phyloP scores from a whole-genome alignment of 1,140 invertebrate species.

The Paramacrobiotus metropolitanus region DNA sequence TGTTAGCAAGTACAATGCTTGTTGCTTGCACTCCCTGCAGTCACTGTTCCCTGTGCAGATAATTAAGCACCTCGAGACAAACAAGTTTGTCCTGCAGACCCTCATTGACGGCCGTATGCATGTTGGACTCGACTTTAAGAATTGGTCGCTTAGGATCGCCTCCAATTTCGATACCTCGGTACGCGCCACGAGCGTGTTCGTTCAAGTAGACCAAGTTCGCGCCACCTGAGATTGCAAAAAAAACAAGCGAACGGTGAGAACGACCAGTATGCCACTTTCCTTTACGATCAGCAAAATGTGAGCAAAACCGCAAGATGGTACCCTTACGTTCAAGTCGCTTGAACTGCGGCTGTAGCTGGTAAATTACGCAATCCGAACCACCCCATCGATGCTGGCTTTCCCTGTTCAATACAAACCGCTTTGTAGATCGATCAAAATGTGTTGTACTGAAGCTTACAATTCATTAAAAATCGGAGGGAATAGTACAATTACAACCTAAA shows the following conservation, averaged over 20 bases:
- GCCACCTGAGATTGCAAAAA: background rate
- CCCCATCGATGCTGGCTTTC: background rate
- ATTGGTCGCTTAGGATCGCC: background rate
- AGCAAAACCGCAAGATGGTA: background rate
- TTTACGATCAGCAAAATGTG: background rate
- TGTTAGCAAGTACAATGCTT: no score
- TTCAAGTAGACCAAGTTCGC: conserved; percentile 2
- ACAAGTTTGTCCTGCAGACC: background rate
- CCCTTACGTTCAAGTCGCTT: background rate
- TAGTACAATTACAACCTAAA: no score
- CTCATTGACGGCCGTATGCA: background rate
- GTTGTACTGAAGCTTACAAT: no score
- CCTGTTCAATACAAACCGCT: background rate
- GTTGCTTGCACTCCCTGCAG: no score
- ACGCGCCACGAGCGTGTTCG: background rate
- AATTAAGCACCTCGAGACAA: background rate
- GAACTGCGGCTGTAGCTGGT: background rate
- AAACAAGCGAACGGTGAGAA: background rate
- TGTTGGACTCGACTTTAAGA: background rate
- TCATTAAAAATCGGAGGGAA: no score
- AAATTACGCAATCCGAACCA: background rate
- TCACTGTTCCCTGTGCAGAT: no score
- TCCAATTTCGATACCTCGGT: background rate
- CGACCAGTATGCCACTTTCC: background rate
- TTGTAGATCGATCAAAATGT: background rate